phyloP scores from a whole-genome alignment of 2,888 invertebrate genomes.

The Dione vanillae region DNA sequence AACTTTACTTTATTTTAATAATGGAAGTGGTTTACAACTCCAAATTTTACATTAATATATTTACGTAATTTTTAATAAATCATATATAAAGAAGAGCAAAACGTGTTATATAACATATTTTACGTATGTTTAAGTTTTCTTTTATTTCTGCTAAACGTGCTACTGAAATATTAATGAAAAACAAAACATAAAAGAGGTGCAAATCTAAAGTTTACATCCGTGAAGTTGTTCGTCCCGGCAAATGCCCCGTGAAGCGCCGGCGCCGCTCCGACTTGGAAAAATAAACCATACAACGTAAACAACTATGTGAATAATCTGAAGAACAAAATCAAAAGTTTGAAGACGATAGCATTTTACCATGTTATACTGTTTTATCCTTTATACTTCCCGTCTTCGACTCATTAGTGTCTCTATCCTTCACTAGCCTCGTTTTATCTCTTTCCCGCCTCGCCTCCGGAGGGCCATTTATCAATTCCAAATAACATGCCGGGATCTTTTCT shows the following conservation, averaged over 20 bases:
- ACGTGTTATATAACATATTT: too few species aligned
- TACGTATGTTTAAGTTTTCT: not conserved
- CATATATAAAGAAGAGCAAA: too few species aligned
- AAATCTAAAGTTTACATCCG: constrained; percentile 61
- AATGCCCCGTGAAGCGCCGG: constrained; percentile 67
- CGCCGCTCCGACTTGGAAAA: constrained; percentile 55
- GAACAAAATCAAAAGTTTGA: constrained; percentile 54
- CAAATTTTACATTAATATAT: not conserved
- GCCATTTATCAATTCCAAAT: constrained; percentile 84
- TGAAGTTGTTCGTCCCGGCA: constrained; percentile 60
- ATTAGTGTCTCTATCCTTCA: constrained; percentile 73
- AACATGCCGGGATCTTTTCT: constrained; percentile 81
- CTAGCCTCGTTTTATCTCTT: constrained; percentile 67
- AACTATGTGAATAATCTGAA: constrained; percentile 51
- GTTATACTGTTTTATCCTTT: constrained; percentile 69
- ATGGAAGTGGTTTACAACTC: not conserved
- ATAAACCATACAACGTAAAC: constrained; percentile 42
- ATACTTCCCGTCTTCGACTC: constrained; percentile 70
- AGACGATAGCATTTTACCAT: constrained; percentile 76
- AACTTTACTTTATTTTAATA: not conserved
- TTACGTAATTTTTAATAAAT: not conserved
- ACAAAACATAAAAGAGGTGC: constrained; percentile 45
- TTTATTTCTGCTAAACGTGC: not conserved
- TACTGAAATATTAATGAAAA: constrained; percentile 5
- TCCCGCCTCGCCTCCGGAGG: constrained; percentile 74